Evolutionary conservation across 2,797 vertebrate genomes (phyloP).

Genomic region (Acrocephalus scirpaceus): DNA sequence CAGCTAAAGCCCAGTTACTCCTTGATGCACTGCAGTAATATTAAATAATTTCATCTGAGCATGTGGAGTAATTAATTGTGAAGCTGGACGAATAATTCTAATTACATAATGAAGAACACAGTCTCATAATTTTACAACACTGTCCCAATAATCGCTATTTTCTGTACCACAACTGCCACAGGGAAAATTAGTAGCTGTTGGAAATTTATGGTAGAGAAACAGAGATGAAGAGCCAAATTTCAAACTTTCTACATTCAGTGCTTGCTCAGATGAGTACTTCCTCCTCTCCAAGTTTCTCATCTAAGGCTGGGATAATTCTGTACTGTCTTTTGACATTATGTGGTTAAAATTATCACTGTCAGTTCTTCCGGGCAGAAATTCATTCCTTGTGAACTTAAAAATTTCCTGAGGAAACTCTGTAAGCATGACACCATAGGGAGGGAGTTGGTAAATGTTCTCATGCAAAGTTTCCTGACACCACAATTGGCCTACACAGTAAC

Average conservation of each 20-base stretch:
- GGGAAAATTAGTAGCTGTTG: background rate
- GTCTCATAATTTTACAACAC: background rate
- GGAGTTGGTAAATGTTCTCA: accelerated
- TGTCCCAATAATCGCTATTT: background rate
- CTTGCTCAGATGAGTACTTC: background rate
- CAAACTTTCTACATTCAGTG: background rate
- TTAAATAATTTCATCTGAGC: background rate
- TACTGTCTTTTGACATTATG: background rate
- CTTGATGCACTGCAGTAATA: background rate
- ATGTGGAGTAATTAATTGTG: background rate
- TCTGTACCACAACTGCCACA: background rate
- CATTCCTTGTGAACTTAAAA: background rate
- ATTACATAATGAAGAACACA: background rate
- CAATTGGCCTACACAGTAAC: background rate
- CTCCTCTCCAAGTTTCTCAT: background rate
- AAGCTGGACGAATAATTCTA: background rate
- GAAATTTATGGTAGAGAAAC: background rate
- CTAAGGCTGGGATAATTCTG: background rate
- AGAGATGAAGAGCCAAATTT: background rate
- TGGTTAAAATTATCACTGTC: background rate
- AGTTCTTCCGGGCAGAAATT: background rate
- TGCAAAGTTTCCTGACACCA: background rate
- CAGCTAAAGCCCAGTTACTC: background rate
- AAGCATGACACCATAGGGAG: background rate
- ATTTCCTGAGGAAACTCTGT: background rate